Conservation (phyloP, 92 coral and sea anemone species). For the Blastomussa wellsi region DNA sequence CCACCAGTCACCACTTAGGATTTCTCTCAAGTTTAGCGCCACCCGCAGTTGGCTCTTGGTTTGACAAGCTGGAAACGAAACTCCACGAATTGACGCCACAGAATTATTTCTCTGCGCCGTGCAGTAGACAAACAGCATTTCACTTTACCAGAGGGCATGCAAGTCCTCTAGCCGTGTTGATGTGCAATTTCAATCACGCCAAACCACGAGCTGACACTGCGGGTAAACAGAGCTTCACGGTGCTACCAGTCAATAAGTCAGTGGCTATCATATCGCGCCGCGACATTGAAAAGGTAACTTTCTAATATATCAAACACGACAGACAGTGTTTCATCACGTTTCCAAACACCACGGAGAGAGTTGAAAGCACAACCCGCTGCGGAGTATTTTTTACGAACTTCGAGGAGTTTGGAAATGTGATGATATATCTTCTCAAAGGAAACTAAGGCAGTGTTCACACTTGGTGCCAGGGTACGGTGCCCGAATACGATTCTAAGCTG, state of each 20-base stretch:
- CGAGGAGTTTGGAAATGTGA: no score
- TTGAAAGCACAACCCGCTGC: no score
- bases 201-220: neutral
- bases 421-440: no score
- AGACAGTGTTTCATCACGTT: no score
- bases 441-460: no score
- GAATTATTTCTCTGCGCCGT: neutral
- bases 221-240: neutral
- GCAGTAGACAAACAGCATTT: neutral
- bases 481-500: no score
- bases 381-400: no score
- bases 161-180: constrained; percentile 34
- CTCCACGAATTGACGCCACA: neutral
- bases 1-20: neutral
- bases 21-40: constrained; percentile 9
- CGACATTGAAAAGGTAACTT: constrained; percentile 34
- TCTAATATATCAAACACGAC: no score
- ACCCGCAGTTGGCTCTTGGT: constrained; percentile 17
- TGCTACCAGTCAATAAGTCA: constrained; percentile 17
- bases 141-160: constrained; percentile 2
- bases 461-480: no score
- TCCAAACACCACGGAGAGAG: no score
- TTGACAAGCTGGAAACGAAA: constrained; percentile 6
- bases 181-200: constrained; percentile 13
- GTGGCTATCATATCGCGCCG: constrained; percentile 33